Evolutionary conservation across 2,888 invertebrate genomes (phyloP), one percentile per base, ranked within the genome.

Genomic region (Drosophila cognata): DNA sequence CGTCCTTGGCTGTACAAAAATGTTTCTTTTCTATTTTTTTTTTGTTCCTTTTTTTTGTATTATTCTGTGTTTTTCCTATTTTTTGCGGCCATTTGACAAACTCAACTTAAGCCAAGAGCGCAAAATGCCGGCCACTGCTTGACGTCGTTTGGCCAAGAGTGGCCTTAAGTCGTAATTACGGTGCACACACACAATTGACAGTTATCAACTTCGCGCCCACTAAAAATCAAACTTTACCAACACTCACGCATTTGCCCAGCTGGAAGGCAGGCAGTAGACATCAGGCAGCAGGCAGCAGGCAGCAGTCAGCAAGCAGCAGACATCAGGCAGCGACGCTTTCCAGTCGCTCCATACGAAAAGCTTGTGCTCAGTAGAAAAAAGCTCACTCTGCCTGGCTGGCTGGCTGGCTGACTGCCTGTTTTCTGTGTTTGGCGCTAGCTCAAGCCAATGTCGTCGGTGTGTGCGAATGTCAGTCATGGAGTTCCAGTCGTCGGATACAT

Each of bases 401-500:
- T 46, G 21, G 46, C 82, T 50, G 61, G 16, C 58, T 41, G 55
- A 13, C 64, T 41, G 58, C 52, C 29, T 57, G 57, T 58, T 55
- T 50, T 55, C 51, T 58, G 52, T 57, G 51, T 59, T 65, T 41
- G 59, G 67, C 60, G 66, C 69, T 72, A 58, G 66, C 77, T 57
- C 61, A 67, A 60, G 74, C 64, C 57, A 68, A 60, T 66, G 79
- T 72, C 69, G 74, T 46, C 69, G 58, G 43, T 70, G 76, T 78
- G 71, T 79, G 71, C 77, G 69, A 86, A 82, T 83, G 84, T 92
- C 91, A 92, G 92, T 92, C 91, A 92, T 92, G 92, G 92, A 92
- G 92, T 92, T 92, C 92, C 92, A 92, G 92, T 92, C 91, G 92
- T 91, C 91, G 92, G 92, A 92, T 92, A 87, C 88, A 90, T 90